Evolutionary conservation across 37 sponge, comb jelly and placozoan species (phyloP), one percentile per base, ranked within the genome.

Genomic region (Corticium candelabrum): DNA sequence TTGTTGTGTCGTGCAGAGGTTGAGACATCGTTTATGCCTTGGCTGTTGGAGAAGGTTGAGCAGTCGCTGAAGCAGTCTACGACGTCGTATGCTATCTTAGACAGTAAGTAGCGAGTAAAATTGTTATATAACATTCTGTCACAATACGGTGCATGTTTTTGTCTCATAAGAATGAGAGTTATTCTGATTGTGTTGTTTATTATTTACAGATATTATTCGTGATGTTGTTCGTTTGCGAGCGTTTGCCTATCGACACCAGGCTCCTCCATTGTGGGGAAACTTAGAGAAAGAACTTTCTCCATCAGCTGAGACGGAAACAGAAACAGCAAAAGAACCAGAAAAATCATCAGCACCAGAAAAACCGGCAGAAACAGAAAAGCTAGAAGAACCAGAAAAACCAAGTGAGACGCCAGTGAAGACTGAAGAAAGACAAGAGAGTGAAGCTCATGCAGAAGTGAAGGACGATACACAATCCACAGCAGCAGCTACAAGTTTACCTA

Each of bases 11-110:
- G 1, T 83, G 34, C 82, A 91, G 95, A 93, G 78, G 86, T 96
- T 62, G 94, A 90, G 81, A 85, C 80, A 0, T 73, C 50, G 30
- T 89, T 96, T 37, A 83, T 93, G 77, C 94, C 98, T 1, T 93
- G 90, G 89, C 41, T 96, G 75, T 80, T 93, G 91, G 90, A 77
- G 36, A 77, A 82, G 77, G 86, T 90, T 27, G 77, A 85, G 77
- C 82, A 83, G 75, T 74, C 76, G 38, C 78, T 93, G 36, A 77
- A 75, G 69, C 84, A 93, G 76, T 27, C 62, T 11, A 27, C 62
- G 11, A 21, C 21, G 11, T 11, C 62, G 21, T 21, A 50, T 50
- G 62, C 62, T 50, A 50, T 50, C 21, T 50, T 50, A 21, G 62
- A 50, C 62, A 21, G 62, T 50, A 21, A 50, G 62, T n/a, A n/a